Evolutionary conservation across 2,113 vertebrate species (phyloP).

Genomic region (Mystacornis crossleyi): DNA sequence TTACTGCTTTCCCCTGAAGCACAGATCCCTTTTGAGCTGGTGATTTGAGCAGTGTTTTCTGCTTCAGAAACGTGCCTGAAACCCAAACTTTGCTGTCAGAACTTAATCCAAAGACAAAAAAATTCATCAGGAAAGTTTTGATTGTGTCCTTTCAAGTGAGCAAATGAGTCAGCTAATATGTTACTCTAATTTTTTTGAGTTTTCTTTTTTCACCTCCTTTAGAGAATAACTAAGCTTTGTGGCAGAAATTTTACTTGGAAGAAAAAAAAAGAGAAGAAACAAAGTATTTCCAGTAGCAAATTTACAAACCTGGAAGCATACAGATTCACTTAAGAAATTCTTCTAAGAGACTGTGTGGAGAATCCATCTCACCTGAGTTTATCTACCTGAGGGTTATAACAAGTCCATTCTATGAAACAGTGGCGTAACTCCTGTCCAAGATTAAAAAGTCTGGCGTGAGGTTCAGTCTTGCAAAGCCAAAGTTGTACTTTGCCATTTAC

Average conservation of each 20-base stretch:
- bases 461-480: neutral
- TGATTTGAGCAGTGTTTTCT: neutral
- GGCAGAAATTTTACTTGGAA: neutral
- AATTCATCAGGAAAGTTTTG: neutral
- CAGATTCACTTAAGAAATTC: neutral
- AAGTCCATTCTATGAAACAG: neutral
- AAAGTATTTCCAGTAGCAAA: neutral
- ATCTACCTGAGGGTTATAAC: neutral
- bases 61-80: neutral
- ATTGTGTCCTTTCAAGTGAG: neutral
- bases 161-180: neutral
- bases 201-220: neutral
- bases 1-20: neutral
- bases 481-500: no score
- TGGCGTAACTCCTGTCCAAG: neutral
- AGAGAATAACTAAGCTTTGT: neutral
- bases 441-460: neutral
- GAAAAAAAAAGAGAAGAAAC: neutral
- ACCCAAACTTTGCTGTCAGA: neutral
- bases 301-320: neutral
- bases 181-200: neutral
- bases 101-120: conserved; percentile 9
- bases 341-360: neutral
- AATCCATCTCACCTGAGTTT: neutral
- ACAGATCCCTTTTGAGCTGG: neutral